Evolutionary conservation across 1,140 invertebrate genomes (phyloP).

Genomic region (Anoplolepis gracilipes): DNA sequence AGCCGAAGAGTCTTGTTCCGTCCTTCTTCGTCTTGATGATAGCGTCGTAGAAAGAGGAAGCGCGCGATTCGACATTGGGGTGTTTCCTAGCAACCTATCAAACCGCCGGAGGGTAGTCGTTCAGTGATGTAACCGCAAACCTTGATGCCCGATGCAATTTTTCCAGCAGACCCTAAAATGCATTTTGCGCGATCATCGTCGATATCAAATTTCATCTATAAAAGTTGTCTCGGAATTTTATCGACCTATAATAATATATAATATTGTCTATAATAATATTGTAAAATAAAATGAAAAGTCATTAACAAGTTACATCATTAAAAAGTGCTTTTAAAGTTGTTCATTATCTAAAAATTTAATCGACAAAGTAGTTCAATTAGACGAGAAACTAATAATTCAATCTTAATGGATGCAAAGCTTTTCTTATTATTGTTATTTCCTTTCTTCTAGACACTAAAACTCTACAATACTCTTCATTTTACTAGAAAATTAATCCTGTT

Average conservation of each 20-base stretch:
- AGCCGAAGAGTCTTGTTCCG: slow-evolving; percentile 29
- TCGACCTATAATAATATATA: too few species aligned
- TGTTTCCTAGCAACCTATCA: slow-evolving; percentile 82
- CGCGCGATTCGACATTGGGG: slow-evolving; percentile 74
- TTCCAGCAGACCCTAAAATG: slow-evolving; percentile 2
- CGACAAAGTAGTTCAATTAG: not conserved
- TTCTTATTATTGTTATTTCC: not conserved
- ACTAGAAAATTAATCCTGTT: slow-evolving; percentile 14
- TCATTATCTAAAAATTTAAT: not conserved
- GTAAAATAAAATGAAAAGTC: not conserved
- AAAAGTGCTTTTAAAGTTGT: not conserved
- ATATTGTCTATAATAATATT: not conserved
- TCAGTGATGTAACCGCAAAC: slow-evolving; percentile 76
- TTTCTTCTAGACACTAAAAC: not conserved
- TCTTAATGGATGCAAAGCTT: slow-evolving; percentile 19
- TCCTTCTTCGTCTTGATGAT: slow-evolving; percentile 59
- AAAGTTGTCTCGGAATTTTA: not conserved
- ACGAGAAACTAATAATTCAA: not conserved
- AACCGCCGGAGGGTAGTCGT: slow-evolving; percentile 75
- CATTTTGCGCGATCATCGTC: not conserved
- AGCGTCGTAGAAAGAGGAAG: slow-evolving; percentile 53
- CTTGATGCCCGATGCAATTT: slow-evolving; percentile 43
- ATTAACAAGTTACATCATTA: not conserved
- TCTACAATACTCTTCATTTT: slow-evolving; percentile 4
- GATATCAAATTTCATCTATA: not conserved